A percentile compares a stretch with the other conserved stretches of the same genome.
phyloP scores from a whole-genome alignment of 2,113 vertebrate genomes.

The Gymnobelideus leadbeateri region DNA sequence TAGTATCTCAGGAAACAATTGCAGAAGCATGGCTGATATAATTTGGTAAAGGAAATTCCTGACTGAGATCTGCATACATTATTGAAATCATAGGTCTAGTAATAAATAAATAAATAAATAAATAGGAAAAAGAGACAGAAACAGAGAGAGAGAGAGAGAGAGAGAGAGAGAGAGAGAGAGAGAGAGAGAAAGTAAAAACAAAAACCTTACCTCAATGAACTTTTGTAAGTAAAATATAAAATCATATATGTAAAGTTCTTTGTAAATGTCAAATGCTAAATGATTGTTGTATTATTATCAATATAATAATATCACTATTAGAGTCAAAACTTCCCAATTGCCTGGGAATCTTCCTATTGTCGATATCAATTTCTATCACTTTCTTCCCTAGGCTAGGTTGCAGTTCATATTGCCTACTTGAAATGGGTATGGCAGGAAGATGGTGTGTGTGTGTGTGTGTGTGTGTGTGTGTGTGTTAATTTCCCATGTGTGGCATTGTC shows the following conservation, averaged over 20 bases:
- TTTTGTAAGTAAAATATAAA: no score
- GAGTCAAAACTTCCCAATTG: neutral
- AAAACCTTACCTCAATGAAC: no score
- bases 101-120: neutral
- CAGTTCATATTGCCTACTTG: neutral
- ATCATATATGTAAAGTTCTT: neutral
- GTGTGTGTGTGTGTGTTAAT: neutral
- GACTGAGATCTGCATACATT: neutral
- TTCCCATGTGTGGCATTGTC: neutral
- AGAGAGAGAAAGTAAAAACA: neutral
- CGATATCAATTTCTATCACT: neutral
- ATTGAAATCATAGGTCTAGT: no score
- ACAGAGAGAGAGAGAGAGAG: neutral
- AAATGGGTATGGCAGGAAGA: neutral
- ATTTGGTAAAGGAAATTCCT: no score
- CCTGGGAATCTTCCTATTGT: neutral
- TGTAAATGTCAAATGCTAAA: neutral
- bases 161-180: neutral
- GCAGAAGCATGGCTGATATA: no score
- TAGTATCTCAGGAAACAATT: no score
- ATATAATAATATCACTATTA: neutral
- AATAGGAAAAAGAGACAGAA: neutral
- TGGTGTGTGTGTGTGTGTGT: neutral
- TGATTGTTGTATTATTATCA: neutral
- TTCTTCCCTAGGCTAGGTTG: neutral